phyloP scores from a whole-genome alignment of 2,113 vertebrate genomes.

The Hypanus sabinus region DNA sequence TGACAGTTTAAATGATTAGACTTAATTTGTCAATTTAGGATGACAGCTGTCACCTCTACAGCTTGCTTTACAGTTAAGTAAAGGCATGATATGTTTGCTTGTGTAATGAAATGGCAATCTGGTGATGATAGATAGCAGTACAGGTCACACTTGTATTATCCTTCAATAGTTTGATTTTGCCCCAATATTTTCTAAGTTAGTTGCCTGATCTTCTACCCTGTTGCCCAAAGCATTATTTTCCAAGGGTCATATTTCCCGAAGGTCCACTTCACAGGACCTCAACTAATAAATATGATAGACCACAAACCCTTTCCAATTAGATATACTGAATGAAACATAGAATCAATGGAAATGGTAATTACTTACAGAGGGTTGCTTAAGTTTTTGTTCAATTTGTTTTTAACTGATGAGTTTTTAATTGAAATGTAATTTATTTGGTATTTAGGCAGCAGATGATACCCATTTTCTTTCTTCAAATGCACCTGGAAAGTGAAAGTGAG shows the following conservation, averaged over 20 bases:
- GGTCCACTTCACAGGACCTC: slow-evolving; percentile 60
- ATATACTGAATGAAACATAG: neutral
- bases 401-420: neutral
- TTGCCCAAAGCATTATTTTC: slow-evolving; percentile 58
- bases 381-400: neutral
- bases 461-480: neutral
- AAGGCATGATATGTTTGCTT: neutral
- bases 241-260: slow-evolving; percentile 58
- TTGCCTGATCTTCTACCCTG: slow-evolving; percentile 49
- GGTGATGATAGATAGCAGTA: neutral
- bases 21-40: too few relatives aligned
- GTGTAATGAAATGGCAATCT: neutral
- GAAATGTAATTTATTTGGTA: neutral
- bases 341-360: neutral
- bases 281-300: slow-evolving; percentile 61
- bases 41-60: too few relatives aligned
- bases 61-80: neutral
- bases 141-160: neutral
- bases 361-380: neutral
- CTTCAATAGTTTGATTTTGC: neutral
- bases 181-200: slow-evolving; percentile 23
- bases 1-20: neutral
- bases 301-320: slow-evolving; percentile 46
- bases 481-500: neutral
- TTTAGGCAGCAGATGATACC: neutral